phyloP scores from a whole-genome alignment of 2,888 invertebrate species.

The Phengaris arion region DNA sequence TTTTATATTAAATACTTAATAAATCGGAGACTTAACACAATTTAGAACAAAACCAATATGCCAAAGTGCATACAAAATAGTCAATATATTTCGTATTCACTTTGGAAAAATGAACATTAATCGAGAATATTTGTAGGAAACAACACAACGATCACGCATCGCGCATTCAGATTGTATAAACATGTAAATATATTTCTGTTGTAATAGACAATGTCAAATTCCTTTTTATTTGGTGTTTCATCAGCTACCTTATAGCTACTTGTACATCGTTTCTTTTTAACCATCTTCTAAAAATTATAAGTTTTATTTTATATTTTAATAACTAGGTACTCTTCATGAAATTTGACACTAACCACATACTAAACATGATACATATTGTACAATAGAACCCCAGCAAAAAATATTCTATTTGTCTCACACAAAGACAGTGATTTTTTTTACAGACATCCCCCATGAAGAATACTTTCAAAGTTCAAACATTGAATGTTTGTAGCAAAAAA shows the following conservation, averaged over 20 bases:
- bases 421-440: neutral
- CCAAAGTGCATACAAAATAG: slow-evolving; percentile 63
- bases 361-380: slow-evolving; percentile 25
- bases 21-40: slow-evolving; percentile 66
- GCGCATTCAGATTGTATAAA: slow-evolving; percentile 42
- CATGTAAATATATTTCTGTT: slow-evolving; percentile 45
- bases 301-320: slow-evolving; percentile 25
- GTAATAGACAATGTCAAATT: slow-evolving; percentile 42
- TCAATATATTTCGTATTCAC: slow-evolving; percentile 50
- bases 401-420: no score
- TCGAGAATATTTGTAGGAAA: slow-evolving; percentile 52
- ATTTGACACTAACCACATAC: slow-evolving; percentile 21
- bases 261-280: slow-evolving; percentile 40
- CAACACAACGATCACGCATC: slow-evolving; percentile 43
- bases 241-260: slow-evolving; percentile 43
- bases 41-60: slow-evolving; percentile 41
- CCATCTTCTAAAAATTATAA: slow-evolving; percentile 15
- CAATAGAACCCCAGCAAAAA: neutral
- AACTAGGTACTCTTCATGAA: slow-evolving; percentile 24
- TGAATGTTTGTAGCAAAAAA: neutral
- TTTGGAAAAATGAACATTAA: slow-evolving; percentile 48
- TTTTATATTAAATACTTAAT: slow-evolving; percentile 51
- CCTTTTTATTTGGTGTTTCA: slow-evolving; percentile 44
- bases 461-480: neutral
- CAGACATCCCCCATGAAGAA: neutral